Conservation (phyloP, 2,797 vertebrate species). For the Anguilla pacifica region DNA sequence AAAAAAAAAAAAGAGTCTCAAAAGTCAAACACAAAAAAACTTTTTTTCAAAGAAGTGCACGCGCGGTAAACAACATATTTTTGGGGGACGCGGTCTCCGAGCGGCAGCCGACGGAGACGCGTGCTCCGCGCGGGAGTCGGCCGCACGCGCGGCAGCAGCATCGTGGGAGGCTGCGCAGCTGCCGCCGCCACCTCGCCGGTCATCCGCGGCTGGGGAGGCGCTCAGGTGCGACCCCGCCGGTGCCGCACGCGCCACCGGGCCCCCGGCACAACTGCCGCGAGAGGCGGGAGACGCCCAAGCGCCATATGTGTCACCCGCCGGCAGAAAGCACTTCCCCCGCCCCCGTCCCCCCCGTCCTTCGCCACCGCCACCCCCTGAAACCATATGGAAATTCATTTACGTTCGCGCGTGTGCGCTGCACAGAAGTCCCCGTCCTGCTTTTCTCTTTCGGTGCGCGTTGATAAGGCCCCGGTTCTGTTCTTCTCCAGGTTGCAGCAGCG, state of each 20-base stretch:
- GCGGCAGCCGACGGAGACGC: conserved; percentile 16
- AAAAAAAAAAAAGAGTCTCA: not conserved
- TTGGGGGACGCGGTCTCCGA: conserved; percentile 5
- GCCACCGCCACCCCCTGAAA: conserved; percentile 12
- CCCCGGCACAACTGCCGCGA: not conserved
- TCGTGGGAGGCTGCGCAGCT: conserved; percentile 66
- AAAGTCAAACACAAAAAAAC: conserved; percentile 11
- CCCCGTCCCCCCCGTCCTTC: not conserved
- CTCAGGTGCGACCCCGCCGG: not conserved
- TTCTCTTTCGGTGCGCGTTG: not conserved
- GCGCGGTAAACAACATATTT: conserved; percentile 21
- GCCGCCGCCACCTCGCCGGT: conserved; percentile 35
- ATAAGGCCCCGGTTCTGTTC: not conserved
- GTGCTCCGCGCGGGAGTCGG: conserved; percentile 28
- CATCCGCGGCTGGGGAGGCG: not conserved
- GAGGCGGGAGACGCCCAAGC: not conserved
- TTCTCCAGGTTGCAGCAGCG: not conserved
- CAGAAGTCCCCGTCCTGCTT: not conserved
- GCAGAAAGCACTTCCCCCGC: not conserved
- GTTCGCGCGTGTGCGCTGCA: not conserved
- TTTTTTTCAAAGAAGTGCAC: conserved; percentile 13
- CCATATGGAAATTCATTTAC: conserved; percentile 27
- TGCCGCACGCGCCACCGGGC: not conserved
- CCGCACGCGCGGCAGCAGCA: conserved; percentile 54
- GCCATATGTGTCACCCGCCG: conserved; percentile 20